Base-by-base conservation (phyloP, 2,888 invertebrate genomes). In the Lepeophtheirus nordmannii region DNA sequence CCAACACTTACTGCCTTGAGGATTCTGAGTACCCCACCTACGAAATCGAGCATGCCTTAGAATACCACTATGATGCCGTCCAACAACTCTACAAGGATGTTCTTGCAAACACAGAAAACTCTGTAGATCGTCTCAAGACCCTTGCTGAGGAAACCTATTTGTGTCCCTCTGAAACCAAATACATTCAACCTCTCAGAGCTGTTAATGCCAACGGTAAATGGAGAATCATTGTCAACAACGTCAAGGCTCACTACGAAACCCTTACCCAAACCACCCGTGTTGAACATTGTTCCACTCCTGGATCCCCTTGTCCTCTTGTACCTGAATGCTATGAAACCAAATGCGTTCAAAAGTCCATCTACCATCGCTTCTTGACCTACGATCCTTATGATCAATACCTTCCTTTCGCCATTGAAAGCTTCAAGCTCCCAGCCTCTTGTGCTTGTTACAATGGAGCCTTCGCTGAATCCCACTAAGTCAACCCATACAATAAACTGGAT, bases 311-410 rank as follows among this genome's bases (percentile, higher is more conserved):
- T 39, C 71, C 71, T 3, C 67, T 71, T 58, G 69, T 72, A 40
- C 71, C 72, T 2, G 38, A 67, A 12, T 71, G 71, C 68, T 71
- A 71, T 67, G 69, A 69, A 39, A 69, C 71, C 59, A 69, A 68
- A 40, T 72, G 71, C 58, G 67, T 71, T 38, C 72, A 72, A 68
- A 72, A 71, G 67, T 68, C 67, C 65, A 67, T 70, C 62, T 71
- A 71, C 68, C 71, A 71, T 66, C 68, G 71, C 30, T 68, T 70
- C 67, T 62, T 70, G 41, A 67, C 68, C 58, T 69, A 58, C 46
- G 69, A 70, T 63, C 67, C 69, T 14, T 69, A 69, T 62, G 69
- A 70, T 61, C 65, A 69, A 41, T 69, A 70, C 65, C 68, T 69
- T 40, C 70, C 70, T 14, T 70, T 70, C 67, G 62, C 68, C n/a